Evolutionary conservation across 2,113 vertebrate genomes (phyloP).

Genomic region (Nothobranchius kuhntae): DNA sequence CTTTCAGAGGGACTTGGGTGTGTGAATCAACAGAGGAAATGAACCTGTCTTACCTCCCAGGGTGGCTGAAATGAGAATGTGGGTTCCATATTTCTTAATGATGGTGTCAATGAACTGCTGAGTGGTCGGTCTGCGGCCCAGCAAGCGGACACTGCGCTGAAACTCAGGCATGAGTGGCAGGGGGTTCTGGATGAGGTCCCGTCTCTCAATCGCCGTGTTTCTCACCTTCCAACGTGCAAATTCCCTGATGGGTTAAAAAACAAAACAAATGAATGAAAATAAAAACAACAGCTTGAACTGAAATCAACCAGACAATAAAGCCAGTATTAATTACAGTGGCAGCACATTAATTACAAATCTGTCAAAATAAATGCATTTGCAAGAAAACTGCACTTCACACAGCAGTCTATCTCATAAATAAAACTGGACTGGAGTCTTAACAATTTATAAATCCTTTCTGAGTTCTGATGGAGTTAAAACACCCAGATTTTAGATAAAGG

Average conservation of each 20-base stretch:
- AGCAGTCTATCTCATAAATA: conserved; percentile 16
- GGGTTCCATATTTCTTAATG: conserved; percentile 99
- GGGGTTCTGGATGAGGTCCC: conserved; percentile 93
- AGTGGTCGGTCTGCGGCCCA: conserved; percentile 95
- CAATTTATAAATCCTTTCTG: background rate
- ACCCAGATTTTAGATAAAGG: background rate
- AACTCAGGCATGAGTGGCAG: conserved; percentile 98
- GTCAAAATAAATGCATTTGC: conserved; percentile 12
- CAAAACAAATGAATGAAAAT: background rate
- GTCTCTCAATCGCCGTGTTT: conserved; percentile 96
- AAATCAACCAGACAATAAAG: background rate
- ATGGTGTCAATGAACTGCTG: conserved; percentile 99
- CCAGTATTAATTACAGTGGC: conserved; percentile 4
- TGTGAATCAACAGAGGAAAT: conserved; percentile 20
- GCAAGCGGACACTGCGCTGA: conserved; percentile 93
- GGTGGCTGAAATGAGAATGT: conserved; percentile 98
- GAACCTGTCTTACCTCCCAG: conserved; percentile 88
- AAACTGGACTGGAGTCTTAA: background rate
- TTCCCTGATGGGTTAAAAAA: conserved; percentile 81
- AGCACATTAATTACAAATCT: background rate
- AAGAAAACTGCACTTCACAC: conserved; percentile 6
- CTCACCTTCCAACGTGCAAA: conserved; percentile 99
- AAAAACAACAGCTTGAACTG: conserved; percentile 11
- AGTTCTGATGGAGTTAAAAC: conserved; percentile 2
- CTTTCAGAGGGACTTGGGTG: no score